Conservation (phyloP, 2,113 vertebrate genomes). For the Brachyhypopomus occidentalis region DNA sequence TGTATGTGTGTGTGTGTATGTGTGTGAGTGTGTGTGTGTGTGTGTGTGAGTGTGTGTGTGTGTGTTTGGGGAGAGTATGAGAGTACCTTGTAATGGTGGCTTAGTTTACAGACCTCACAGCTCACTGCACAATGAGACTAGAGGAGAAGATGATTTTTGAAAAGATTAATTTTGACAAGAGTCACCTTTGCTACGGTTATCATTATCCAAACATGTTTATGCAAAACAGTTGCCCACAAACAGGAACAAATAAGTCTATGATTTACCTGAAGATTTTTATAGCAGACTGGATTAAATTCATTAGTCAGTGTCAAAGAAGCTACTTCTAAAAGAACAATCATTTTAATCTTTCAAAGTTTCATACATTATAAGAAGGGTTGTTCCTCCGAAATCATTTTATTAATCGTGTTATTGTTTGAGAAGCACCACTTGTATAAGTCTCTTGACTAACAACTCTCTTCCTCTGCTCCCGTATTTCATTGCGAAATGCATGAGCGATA, state of each 20-base stretch:
- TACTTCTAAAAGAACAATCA: neutral
- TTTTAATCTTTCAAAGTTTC: neutral
- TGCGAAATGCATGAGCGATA: neutral
- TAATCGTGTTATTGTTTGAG: too few relatives aligned
- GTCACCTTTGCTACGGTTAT: neutral
- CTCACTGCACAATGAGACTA: neutral
- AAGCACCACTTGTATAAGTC: neutral
- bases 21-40: neutral
- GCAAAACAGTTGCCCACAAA: neutral
- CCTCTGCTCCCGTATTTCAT: neutral
- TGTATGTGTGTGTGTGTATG: neutral
- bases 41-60: neutral
- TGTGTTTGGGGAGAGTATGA: neutral
- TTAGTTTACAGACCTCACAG: conserved; percentile 17
- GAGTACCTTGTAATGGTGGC: neutral
- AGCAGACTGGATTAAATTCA: conserved; percentile 2
- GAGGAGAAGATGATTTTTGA: neutral
- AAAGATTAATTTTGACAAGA: neutral
- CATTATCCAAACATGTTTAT: conserved; percentile 4
- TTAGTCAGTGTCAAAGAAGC: neutral
- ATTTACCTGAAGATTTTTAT: conserved; percentile 4
- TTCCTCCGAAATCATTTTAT: neutral
- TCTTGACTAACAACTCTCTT: neutral
- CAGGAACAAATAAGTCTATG: neutral
- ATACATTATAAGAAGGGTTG: neutral